Evolutionary conservation across 2,888 invertebrate genomes (phyloP).

Genomic region (Drosophila antonietae): DNA sequence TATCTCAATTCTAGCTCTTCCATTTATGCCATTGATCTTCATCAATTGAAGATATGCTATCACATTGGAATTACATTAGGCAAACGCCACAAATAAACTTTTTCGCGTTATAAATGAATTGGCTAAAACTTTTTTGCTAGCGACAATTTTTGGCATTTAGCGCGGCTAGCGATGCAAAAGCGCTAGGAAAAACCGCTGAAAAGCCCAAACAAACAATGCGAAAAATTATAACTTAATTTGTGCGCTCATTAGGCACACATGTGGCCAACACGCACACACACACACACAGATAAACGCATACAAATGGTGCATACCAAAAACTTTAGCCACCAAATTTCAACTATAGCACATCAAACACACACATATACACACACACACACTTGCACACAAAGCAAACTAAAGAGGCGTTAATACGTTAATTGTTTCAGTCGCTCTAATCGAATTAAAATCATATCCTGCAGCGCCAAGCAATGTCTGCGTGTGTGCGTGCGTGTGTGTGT

Average conservation of each 20-base stretch:
- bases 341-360: slow-evolving; percentile 45
- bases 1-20: not conserved
- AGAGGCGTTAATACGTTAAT: slow-evolving; percentile 85
- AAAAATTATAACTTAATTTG: slow-evolving; percentile 81
- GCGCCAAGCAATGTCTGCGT: slow-evolving; percentile 39
- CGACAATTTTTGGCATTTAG: slow-evolving; percentile 30
- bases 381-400: slow-evolving; percentile 61
- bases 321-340: slow-evolving; percentile 61
- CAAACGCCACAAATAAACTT: slow-evolving; percentile 58
- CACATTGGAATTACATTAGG: slow-evolving; percentile 21
- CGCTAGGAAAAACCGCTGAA: slow-evolving; percentile 42
- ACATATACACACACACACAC: not conserved
- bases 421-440: slow-evolving; percentile 84
- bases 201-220: slow-evolving; percentile 68
- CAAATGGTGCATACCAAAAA: slow-evolving; percentile 42
- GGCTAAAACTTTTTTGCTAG: slow-evolving; percentile 38
- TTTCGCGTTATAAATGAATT: slow-evolving; percentile 43
- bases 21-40: not conserved
- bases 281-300: slow-evolving; percentile 21
- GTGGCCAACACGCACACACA: slow-evolving; percentile 47
- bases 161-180: slow-evolving; percentile 49
- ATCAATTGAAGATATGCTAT: slow-evolving; percentile 23
- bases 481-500: slow-evolving; percentile 18
- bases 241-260: slow-evolving; percentile 79
- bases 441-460: slow-evolving; percentile 84